These are phyloP conservation scores for Megaceryle torquata DNA, from an alignment of 2,113 vertebrate species.

Conservation along the genomic window DNA sequence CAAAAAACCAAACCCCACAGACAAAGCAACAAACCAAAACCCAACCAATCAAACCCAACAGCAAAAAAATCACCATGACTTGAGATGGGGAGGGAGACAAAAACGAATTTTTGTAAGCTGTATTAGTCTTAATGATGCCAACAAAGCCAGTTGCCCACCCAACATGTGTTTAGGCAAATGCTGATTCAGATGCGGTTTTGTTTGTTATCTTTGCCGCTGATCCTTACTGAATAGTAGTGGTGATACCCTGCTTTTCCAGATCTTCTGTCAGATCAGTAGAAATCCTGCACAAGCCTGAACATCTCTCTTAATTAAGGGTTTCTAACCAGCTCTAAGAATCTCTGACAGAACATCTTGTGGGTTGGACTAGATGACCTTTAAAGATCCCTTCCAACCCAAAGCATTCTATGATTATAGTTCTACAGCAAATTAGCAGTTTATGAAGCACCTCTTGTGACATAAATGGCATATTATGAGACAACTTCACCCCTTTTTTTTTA, in stretches of 20 bases:
- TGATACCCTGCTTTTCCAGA: neutral
- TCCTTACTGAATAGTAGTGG: neutral
- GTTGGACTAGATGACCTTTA: no score
- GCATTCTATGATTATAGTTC: neutral
- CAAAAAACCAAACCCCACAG: no score
- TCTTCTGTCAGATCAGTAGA: neutral
- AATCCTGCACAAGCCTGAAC: neutral
- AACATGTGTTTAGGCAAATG: neutral
- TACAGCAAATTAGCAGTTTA: neutral
- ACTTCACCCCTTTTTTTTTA: neutral
- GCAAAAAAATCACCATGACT: neutral
- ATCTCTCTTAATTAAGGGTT: neutral
- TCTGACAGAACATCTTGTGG: neutral
- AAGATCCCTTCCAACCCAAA: no score
- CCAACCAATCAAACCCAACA: neutral
- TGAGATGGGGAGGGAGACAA: neutral
- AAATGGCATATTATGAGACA: neutral
- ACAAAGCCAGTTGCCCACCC: neutral
- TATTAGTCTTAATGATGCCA: neutral
- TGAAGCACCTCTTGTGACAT: neutral
- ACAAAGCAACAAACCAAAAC: neutral
- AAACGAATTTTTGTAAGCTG: neutral
- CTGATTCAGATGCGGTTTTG: neutral
- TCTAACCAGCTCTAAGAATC: neutral
- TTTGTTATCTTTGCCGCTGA: neutral